Base-by-base conservation (phyloP, 1,140 invertebrate genomes). In the Cydia fagiglandana region DNA sequence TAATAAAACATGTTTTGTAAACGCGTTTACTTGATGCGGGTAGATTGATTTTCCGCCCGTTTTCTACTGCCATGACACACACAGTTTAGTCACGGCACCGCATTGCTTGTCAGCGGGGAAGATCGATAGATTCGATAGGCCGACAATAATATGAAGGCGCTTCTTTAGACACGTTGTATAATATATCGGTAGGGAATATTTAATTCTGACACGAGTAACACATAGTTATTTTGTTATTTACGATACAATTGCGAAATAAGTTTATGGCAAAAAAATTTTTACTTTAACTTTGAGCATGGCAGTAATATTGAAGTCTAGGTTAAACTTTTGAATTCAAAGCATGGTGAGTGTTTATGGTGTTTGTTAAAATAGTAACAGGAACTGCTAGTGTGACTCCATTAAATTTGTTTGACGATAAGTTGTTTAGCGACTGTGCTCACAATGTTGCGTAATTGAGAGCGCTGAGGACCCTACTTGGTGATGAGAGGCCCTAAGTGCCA, bases 391-490 rank as follows among this genome's bases (percentile, higher is more conserved):
- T 17, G 5, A n/a, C 50, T 53, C n/a, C 15, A 53, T n/a, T n/a
- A n/a, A n/a, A n/a, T 5, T n/a, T 53, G 50, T 53, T 53, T 53
- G 50, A 53, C 50, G 15, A 5, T 4, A 12, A 15, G 34, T 15
- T 53, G 50, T 53, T 53, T 53, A 53, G 3, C 30, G 73, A 73
- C 73, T 82, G 73, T 78, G 77, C 64, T 76, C 77, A 76, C 73
- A 77, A 75, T 75, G 78, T 85, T 79, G 82, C 80, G 84, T 82
- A 85, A 85, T 83, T 81, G 80, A 80, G 80, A 82, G 80, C 79
- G 75, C 79, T 84, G 66, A 83, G 81, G 66, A 75, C 56, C 73
- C 82, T 83, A 50, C 64, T 75, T 80, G 78, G 77, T 73, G 77
- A 81, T 53, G 15, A 15, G 15, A n/a, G 50, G 50, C n/a, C 6